Percentiles rank a stretch among this genome's conserved stretches.
Conservation (phyloP, 2,888 invertebrate species). For the Watsonalla cultraria region DNA sequence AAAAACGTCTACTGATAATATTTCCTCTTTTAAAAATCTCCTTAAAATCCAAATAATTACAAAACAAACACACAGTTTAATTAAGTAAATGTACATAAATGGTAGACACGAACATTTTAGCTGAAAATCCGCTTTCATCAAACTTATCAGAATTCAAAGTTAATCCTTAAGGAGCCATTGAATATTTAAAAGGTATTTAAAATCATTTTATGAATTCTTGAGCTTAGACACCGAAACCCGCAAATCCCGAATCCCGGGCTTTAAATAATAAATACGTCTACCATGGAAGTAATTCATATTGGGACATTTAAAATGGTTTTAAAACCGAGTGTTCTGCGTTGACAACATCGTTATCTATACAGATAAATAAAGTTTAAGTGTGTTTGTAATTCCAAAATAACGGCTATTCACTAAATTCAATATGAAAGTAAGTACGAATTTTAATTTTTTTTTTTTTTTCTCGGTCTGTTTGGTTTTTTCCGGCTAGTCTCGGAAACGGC, state of each 20-base stretch:
- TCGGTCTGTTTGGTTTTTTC: too few relatives aligned
- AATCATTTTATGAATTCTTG: constrained; percentile 43
- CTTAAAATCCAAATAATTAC: not conserved
- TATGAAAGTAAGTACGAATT: too few relatives aligned
- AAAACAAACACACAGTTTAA: not conserved
- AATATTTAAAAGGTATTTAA: constrained; percentile 49
- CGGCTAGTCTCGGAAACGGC: too few relatives aligned
- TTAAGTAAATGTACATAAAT: constrained; percentile 18
- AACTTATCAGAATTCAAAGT: constrained; percentile 23
- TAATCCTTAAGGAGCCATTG: constrained; percentile 46
- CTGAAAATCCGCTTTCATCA: constrained; percentile 18
- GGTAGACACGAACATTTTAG: constrained; percentile 23
- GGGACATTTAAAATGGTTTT: not conserved
- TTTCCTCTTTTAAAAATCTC: too few relatives aligned
- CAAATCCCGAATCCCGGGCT: constrained; percentile 31
- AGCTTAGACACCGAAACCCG: constrained; percentile 22
- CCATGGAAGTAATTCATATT: constrained; percentile 13
- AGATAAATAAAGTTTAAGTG: too few relatives aligned
- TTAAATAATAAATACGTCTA: constrained; percentile 43
- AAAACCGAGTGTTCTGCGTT: too few relatives aligned
- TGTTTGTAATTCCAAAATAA: too few relatives aligned
- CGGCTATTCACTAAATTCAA: too few relatives aligned
- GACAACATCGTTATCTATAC: too few relatives aligned
- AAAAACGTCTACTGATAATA: too few relatives aligned
- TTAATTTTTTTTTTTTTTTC: too few relatives aligned